Percentiles rank a stretch among this genome's conserved stretches.
phyloP scores from a whole-genome alignment of 2,797 vertebrate genomes.

The Phoeniculus purpureus region DNA sequence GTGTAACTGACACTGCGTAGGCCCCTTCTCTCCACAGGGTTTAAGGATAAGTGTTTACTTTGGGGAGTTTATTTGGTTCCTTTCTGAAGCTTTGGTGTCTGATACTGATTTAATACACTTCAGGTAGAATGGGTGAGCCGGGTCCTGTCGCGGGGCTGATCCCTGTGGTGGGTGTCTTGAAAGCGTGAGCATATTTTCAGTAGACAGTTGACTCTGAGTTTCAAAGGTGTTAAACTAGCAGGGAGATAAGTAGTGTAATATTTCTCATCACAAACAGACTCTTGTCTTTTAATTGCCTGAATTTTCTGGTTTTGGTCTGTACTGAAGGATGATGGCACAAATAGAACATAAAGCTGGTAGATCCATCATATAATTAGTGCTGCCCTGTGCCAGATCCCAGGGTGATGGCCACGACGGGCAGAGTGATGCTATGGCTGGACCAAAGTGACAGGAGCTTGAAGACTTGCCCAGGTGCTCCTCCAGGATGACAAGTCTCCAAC shows the following conservation, averaged over 20 bases:
- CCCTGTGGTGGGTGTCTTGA: background rate
- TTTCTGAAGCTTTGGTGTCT: background rate
- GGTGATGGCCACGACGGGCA: background rate
- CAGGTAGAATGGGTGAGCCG: background rate
- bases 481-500: background rate
- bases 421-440: background rate
- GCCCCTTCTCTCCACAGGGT: background rate
- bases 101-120: background rate
- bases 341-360: background rate
- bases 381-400: background rate
- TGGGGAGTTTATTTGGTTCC: background rate
- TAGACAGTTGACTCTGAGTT: background rate
- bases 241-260: background rate
- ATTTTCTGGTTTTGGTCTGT: background rate
- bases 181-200: background rate
- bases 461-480: background rate
- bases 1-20: background rate
- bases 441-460: background rate
- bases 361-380: background rate
- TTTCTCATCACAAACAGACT: background rate
- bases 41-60: background rate
- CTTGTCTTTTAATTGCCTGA: background rate
- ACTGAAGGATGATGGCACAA: background rate
- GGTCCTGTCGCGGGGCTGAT: background rate
- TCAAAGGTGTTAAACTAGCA: background rate